Percentiles rank a stretch among this genome's conserved stretches.
Conservation (phyloP, 2,797 vertebrate species). For the Spizella passerina region DNA sequence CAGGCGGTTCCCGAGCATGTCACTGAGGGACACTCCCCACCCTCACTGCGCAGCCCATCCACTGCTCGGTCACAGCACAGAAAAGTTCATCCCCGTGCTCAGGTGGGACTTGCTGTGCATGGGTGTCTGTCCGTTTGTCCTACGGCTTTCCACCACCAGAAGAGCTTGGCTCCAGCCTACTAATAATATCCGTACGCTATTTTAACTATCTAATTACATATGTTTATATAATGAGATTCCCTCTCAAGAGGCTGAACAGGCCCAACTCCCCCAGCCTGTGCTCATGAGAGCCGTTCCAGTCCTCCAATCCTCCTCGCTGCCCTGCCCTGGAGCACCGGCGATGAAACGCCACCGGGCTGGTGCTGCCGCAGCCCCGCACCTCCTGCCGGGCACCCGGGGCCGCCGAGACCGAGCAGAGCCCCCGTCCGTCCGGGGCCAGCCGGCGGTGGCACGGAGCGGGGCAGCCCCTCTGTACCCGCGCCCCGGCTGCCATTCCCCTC, state of each 20-base stretch:
- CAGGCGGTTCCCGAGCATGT: accelerated
- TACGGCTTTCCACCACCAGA: neutral
- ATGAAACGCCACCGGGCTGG: accelerated
- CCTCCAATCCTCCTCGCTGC: neutral
- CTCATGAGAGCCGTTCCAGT: too few species aligned
- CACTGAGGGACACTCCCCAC: neutral
- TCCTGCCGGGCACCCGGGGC: too few species aligned
- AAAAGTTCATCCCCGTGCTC: neutral
- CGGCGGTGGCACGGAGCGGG: neutral
- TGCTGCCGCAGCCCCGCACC: neutral
- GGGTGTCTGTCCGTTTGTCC: neutral
- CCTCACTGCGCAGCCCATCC: neutral
- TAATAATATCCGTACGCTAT: accelerated
- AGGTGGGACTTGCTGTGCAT: neutral
- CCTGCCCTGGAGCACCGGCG: accelerated
- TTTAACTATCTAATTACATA: neutral
- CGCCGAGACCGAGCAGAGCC: neutral
- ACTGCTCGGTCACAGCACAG: neutral
- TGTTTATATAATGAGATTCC: accelerated
- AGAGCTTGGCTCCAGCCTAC: neutral
- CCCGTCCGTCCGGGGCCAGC: accelerated
- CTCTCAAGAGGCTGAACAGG: neutral
- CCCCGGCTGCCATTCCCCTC: neutral
- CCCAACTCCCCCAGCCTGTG: neutral
- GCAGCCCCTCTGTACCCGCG: neutral